Conservation (phyloP, 2,797 vertebrate species). For the Enteromius thamalakanensis region DNA sequence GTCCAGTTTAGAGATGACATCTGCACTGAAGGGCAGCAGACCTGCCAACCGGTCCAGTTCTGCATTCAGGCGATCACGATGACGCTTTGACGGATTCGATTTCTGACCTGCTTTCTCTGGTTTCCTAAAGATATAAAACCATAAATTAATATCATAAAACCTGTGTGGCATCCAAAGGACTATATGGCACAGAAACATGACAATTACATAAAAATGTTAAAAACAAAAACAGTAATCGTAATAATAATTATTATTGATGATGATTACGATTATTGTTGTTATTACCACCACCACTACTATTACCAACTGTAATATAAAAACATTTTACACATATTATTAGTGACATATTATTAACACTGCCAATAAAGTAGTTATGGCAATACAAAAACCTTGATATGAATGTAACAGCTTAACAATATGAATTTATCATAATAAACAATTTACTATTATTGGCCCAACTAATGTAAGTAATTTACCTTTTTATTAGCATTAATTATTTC, state of each 20-base stretch:
- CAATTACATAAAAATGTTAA: background rate
- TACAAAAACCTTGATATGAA: background rate
- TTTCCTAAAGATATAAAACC: conserved; percentile 48
- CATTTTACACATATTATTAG: background rate
- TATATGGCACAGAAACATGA: background rate
- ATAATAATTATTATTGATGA: background rate
- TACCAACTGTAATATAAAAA: background rate
- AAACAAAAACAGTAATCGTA: background rate
- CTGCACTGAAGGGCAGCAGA: conserved; percentile 84
- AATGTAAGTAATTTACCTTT: background rate
- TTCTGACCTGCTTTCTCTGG: conserved; percentile 66
- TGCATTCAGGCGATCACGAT: conserved; percentile 87
- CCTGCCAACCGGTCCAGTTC: conserved; percentile 87
- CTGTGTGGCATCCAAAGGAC: background rate
- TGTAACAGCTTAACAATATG: background rate
- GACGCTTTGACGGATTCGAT: conserved; percentile 89
- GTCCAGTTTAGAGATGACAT: conserved; percentile 87
- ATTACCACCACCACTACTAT: background rate
- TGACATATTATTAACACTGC: background rate
- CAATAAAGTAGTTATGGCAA: background rate
- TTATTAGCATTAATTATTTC: background rate
- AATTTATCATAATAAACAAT: background rate
- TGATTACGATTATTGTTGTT: too few relatives aligned
- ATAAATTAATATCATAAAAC: background rate
- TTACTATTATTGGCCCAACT: background rate